Evolutionary conservation across 2,113 vertebrate genomes (phyloP), one percentile per base, ranked within the genome.

Genomic region (Platichthys stellatus): DNA sequence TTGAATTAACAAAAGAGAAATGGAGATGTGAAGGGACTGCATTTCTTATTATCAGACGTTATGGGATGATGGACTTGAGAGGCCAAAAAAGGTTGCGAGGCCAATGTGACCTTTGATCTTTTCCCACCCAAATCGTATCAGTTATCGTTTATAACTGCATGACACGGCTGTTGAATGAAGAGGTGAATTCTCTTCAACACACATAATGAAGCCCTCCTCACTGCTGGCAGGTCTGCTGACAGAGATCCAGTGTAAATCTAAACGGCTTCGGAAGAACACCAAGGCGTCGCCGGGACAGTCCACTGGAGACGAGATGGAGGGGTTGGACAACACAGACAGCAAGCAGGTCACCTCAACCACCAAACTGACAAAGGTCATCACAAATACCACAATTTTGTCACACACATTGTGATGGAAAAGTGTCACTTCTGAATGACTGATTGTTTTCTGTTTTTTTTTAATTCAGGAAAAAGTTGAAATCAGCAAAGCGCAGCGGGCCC

Each of bases 221-320:
- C 61, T 66, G 15, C 71, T 38, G 35, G 38, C 92, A 99, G 98
- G 98, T 85, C 94, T 99, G 80, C 88, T 99, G 90, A 99, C 98
- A 65, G 98, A 99, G 93, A 98, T 99, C 89, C 98, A 99, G 65
- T 99, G 97, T 90, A 98, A 99, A 86, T 99, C 97, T 47, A 99
- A 99, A 93, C 93, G 97, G 67, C 93, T 99, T 56, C 93, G 97
- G 54, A 99, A 99, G 92, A 96, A 96, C 28, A 94, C 95, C 79
- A 96, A 96, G 60, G 90, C 95, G 63, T 94, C 89, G 0, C 83
- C 93, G 3, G 95, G 96, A 57, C 91, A 95, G 78, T 88, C 89
- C 0, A 59, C 67, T 2, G 92, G 28, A 18, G 96, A 98, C 45
- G 96, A 97, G 71, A 88, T 83, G 0, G 96, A 98, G 77, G 94